phyloP scores from a whole-genome alignment of 2,113 vertebrate genomes.

The Chamaea fasciata region DNA sequence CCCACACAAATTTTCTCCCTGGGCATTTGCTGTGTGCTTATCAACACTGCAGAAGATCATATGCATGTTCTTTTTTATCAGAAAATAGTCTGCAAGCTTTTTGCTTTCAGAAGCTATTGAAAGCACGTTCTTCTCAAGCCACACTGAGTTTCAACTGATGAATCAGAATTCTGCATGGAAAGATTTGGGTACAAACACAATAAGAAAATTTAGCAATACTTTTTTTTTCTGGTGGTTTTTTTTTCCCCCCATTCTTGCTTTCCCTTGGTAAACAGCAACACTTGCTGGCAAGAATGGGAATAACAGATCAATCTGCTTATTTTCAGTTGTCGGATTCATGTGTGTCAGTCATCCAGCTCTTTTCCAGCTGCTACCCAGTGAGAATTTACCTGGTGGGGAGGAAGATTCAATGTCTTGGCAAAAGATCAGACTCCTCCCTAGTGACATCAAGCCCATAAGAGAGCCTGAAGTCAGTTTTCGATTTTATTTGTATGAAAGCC shows the following conservation, averaged over 20 bases:
- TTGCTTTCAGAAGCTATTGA: not conserved
- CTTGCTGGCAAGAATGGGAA: conserved; percentile 74
- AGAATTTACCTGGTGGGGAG: not conserved
- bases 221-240: not conserved
- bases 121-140: not conserved
- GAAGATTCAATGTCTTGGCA: not conserved
- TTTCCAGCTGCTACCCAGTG: not conserved
- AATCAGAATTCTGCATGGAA: not conserved
- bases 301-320: conserved; percentile 39
- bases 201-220: not conserved
- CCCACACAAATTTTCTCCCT: conserved; percentile 46
- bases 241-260: not conserved
- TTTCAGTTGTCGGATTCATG: not conserved
- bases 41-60: conserved; percentile 24
- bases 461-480: not conserved
- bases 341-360: not conserved
- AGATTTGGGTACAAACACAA: not conserved
- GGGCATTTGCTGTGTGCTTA: conserved; percentile 46
- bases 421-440: not conserved
- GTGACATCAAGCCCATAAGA: not conserved
- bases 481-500: not conserved
- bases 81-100: not conserved
- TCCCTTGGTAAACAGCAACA: conserved; percentile 72
- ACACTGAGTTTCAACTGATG: not conserved
- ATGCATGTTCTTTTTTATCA: not conserved